phyloP scores from a whole-genome alignment of 2,797 vertebrate genomes.

The Menidia menidia region DNA sequence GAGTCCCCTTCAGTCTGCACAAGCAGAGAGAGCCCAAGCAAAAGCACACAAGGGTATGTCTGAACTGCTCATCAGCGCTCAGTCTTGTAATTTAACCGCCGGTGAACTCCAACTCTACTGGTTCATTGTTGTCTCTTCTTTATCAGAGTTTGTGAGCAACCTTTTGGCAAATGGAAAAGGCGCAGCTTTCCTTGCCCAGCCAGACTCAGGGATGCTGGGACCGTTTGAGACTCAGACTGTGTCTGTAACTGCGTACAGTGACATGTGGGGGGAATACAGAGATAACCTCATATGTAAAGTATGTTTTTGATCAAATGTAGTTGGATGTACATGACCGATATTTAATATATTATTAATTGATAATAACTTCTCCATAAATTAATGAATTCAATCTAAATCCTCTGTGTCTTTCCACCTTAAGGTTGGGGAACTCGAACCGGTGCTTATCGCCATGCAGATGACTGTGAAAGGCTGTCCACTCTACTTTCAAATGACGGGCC shows the following conservation, averaged over 20 bases:
- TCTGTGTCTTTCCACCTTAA: constrained; percentile 48
- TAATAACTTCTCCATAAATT: neutral
- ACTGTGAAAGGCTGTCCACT: constrained; percentile 91
- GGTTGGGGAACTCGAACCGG: constrained; percentile 86
- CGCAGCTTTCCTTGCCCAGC: constrained; percentile 84
- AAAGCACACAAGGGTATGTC: constrained; percentile 72
- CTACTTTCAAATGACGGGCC: constrained; percentile 89
- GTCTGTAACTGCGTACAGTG: constrained; percentile 86
- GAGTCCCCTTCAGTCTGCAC: constrained; percentile 64
- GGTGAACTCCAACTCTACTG: neutral
- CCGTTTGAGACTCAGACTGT: constrained; percentile 84
- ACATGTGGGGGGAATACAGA: constrained; percentile 96
- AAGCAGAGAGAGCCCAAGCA: constrained; percentile 74
- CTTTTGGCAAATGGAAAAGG: constrained; percentile 89
- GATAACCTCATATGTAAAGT: constrained; percentile 92
- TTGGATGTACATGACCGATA: neutral
- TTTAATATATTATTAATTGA: neutral
- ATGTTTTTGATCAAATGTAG: constrained; percentile 28
- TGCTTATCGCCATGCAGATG: constrained; percentile 86
- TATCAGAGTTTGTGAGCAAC: constrained; percentile 83
- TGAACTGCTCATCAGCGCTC: neutral
- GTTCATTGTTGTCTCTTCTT: constrained; percentile 7
- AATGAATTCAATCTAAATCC: neutral
- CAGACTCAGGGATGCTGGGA: constrained; percentile 81
- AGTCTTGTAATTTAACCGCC: neutral